Base-by-base conservation (phyloP, 2,113 vertebrate species). In the Mirza zaza region DNA sequence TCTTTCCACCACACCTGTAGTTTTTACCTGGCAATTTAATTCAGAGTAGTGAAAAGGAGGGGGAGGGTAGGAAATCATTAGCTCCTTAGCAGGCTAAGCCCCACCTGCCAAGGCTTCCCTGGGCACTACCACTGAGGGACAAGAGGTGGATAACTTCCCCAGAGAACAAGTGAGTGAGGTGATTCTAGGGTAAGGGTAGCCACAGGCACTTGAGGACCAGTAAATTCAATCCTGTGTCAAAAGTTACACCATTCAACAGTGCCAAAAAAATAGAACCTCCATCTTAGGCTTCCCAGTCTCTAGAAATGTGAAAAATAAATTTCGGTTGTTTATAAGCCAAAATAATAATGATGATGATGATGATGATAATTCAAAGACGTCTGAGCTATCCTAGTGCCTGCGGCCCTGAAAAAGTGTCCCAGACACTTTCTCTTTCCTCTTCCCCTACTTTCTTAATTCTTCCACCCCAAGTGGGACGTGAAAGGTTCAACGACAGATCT, bases 101-200 rank as follows among this genome's bases (percentile, higher is more conserved):
- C 20, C 32, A 13, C 29, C 63, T 5, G 6, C 42, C 55, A 42
- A 27, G 4, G 3, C 9, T n/a, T 2, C 36, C 23, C 39, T 63
- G 1, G 5, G 3, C 2, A 52, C 20, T 52, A 8, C 36, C 83
- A 15, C 6, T 79, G 25, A 2, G 0, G 2, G 18, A 5, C 71
- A 29, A 12, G 27, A 77, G 0, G 21, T 25, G 32, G 18, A 39
- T 57, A 23, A 67, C 29, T 63, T 55, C 6, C 59, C 42, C 68
- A 45, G 32, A 75, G 48, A 6, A 76, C 48, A 52, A 23, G 2
- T 42, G 34, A 21, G 10, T 42, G 34, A 21, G 10, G 15, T 59
- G 13, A 75, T 17, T 61, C 15, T 68, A 34, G 39, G 11, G 55
- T 59, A 42, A 95, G 29, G 18, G 21, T 84, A n/a, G 7, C 34